Base-by-base conservation (phyloP, 2,797 vertebrate species). In the Falco cherrug region DNA sequence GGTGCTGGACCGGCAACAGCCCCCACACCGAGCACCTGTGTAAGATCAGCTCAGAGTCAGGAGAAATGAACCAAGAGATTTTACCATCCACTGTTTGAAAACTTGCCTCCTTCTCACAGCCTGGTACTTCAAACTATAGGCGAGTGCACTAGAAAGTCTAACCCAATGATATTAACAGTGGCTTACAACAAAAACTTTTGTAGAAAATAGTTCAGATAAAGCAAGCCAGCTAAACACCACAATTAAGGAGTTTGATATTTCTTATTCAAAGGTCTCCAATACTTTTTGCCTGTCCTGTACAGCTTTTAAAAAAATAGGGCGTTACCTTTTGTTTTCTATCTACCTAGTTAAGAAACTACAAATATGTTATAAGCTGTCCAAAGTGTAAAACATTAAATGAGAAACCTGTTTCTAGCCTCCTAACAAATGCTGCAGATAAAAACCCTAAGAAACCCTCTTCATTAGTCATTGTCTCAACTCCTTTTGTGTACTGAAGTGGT, bases 281-380 rank as follows among this genome's bases (percentile, higher is more conserved):
- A 88, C 79, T 84, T 95, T 65, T 31, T 79, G 89, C 84, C 96
- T 93, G 87, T 94, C 94, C 90, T 97, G 87, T 85, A 97, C 65
- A 95, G 87, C 80, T 97, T 95, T 89, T 97, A 97, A 90, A 92
- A 97, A 98, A 98, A 97, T 75, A 94, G 90, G 93, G 96, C 6
- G 7, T 97, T 96, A 97, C 83, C 88, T 94, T 96, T 81, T 33
- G 48, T 93, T 86, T 90, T 68, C 90, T 83, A 90, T 14, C 95
- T 90, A 94, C 51, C 93, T 86, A 91, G 80, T 92, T 93, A 97
- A 83, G 94, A 98, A 97, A 94, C 89, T 91, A 97, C 79, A 97
- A 97, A 37, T 69, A 57, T 20, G 53, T 84, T 85, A 93, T 64
- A 87, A 88, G 84, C 91, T 94, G 87, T 84, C 92, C 87, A 83